Evolutionary conservation across 30 jellyfish, hydroid and myxozoan genomes (phyloP).

Genomic region (Sanderia malayensis): DNA sequence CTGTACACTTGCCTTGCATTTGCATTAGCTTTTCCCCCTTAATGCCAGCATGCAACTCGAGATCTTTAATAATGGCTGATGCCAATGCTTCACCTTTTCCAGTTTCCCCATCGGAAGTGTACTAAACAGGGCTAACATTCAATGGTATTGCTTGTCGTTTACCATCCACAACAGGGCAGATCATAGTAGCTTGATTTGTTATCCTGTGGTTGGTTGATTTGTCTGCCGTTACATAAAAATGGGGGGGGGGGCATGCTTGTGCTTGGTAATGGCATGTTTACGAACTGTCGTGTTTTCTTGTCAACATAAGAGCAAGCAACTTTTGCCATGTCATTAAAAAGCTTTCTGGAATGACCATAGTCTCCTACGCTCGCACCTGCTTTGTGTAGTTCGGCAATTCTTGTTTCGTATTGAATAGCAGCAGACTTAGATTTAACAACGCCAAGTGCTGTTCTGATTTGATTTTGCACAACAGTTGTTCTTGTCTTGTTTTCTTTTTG

Average conservation of each 20-base stretch:
- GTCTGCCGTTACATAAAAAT: conserved; percentile 25
- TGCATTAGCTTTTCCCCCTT: not conserved
- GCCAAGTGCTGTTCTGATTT: conserved; percentile 38
- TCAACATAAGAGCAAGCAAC: conserved; percentile 12
- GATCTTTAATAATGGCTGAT: conserved; percentile 4
- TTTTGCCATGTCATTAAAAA: conserved; percentile 7
- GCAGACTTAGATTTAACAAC: conserved; percentile 43
- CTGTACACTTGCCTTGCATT: conserved; percentile 17
- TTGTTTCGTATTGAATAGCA: conserved; percentile 33
- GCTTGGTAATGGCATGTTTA: not conserved
- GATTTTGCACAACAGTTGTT: conserved; percentile 21
- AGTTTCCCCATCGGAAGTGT: conserved; percentile 1
- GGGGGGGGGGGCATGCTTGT: conserved; percentile 24
- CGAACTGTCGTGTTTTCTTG: not conserved
- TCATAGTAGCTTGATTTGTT: conserved; percentile 14
- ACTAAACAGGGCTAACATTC: not conserved
- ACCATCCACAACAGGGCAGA: conserved; percentile 11
- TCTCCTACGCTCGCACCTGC: conserved; percentile 42
- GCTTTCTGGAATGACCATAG: conserved; percentile 27
- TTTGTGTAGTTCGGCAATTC: conserved; percentile 24
- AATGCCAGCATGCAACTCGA: conserved; percentile 3
- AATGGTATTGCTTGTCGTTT: conserved; percentile 6
- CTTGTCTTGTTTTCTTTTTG: not conserved
- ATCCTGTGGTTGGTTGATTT: conserved; percentile 24
- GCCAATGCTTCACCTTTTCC: conserved; percentile 8